Evolutionary conservation across 2,888 invertebrate species (phyloP), one percentile per base, ranked within the genome.

Genomic region (Aphodius granarius): DNA sequence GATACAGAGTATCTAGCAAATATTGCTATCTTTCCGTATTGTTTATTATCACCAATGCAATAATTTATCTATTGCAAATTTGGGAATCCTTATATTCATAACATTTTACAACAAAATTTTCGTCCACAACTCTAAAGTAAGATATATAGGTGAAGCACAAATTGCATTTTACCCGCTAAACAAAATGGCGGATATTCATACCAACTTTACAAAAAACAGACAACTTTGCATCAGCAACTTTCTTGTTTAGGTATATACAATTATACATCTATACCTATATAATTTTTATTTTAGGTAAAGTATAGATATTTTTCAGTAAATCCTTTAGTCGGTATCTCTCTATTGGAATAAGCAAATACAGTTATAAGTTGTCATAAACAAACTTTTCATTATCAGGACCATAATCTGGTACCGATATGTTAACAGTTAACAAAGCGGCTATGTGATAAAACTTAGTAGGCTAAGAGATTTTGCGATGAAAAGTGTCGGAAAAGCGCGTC

Each of bases 351-450:
- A 43, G 43, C 43, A 43, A 43, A 43, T 13, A 43, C 43, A n/a
- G n/a, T n/a, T n/a, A n/a, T n/a, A n/a, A n/a, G 43, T 9, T 9
- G 13, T 13, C 43, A 43, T 68, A 68, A 68, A 68, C 22, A 68
- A 21, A 68, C 68, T 20, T 68, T 68, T 3, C 68, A 68, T 76
- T 72, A 74, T 76, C 72, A 76, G 72, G 74, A 72, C 71, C 71
- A 76, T 76, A 76, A 76, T 76, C 76, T 76, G 71, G 22, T 20
- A 64, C 63, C 71, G 76, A 76, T 76, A 76, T 74, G 76, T 74
- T 76, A 76, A 74, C 76, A 72, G 76, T 76, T 72, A 74, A 76
- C 74, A 76, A 76, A 76, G 76, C 21, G 20, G n/a, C 21, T 23
- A 71, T 64, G 65, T 71, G 76, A 72, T 73, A 70, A 73, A 23